Percentiles rank a stretch among this genome's conserved stretches.
These are phyloP conservation scores for Pocillopora damicornis DNA, from an alignment of 64 coral and sea anemone genomes.

Conservation along the genomic window DNA sequence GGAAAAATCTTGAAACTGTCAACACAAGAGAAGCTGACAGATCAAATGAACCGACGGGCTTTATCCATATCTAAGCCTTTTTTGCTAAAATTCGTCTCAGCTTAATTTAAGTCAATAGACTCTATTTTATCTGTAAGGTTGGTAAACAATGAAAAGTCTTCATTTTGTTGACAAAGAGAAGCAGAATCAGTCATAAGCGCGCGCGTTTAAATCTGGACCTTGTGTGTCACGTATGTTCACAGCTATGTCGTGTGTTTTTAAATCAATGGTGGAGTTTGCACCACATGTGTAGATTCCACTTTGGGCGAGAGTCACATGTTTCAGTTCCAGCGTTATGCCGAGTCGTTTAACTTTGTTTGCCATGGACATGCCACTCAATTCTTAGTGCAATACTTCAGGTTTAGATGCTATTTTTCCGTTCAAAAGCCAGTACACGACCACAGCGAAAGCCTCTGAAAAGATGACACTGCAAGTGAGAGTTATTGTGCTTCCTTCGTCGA, in stretches of 20 bases:
- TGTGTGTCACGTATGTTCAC: neutral
- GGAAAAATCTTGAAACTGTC: too few species aligned
- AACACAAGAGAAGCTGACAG: too few species aligned
- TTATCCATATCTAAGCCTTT: too few species aligned
- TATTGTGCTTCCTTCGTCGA: slow-evolving; percentile 1
- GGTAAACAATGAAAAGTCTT: neutral
- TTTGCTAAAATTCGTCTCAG: too few species aligned
- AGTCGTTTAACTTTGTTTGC: too few species aligned
- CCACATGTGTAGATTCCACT: slow-evolving; percentile 16
- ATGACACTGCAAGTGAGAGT: neutral
- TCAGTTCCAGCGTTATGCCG: neutral
- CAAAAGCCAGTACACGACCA: slow-evolving; percentile 9
- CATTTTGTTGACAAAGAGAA: neutral
- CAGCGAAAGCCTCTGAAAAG: neutral
- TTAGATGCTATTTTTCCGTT: neutral
- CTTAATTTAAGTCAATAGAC: neutral
- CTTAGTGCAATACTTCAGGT: neutral
- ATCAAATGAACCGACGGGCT: too few species aligned
- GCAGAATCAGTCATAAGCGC: too few species aligned
- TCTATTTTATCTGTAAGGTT: neutral
- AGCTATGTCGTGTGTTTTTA: neutral
- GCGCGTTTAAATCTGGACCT: neutral
- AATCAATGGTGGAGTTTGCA: neutral
- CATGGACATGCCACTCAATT: neutral
- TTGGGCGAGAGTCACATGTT: neutral